A percentile compares a stretch with the other conserved stretches of the same genome.
Conservation (phyloP, 2,888 invertebrate species). For the Xanthia togata region DNA sequence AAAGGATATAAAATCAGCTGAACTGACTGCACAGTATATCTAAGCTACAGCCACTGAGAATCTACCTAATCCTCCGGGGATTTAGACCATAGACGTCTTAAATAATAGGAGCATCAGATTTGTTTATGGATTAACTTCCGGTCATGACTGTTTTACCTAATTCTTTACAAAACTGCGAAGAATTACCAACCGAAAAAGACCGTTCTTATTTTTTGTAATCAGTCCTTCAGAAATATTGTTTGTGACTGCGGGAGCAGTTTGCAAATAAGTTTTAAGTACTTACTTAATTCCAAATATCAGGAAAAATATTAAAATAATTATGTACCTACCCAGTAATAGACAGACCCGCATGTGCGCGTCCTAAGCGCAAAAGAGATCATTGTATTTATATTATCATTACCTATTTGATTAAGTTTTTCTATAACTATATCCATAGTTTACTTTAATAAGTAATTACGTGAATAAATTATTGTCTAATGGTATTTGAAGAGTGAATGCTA, state of each 20-base stretch:
- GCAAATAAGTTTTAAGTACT: background rate
- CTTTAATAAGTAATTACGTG: background rate
- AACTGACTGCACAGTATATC: background rate
- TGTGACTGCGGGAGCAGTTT: background rate
- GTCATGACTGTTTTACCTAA: background rate
- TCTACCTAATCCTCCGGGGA: background rate
- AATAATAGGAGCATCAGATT: background rate
- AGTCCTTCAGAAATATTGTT: background rate
- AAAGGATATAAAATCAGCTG: background rate
- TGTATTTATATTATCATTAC: slow-evolving; percentile 12
- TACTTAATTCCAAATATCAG: background rate
- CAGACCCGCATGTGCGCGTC: background rate
- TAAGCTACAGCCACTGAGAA: background rate
- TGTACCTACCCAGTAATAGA: background rate
- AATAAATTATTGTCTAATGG: background rate
- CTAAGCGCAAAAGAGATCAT: background rate
- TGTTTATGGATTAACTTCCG: background rate
- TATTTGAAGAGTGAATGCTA: slow-evolving; percentile 17
- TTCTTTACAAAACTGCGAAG: background rate
- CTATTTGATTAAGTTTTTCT: background rate
- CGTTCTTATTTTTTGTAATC: background rate
- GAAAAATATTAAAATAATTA: slow-evolving; percentile 3
- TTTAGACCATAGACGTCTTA: background rate
- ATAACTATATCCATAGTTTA: slow-evolving; percentile 17
- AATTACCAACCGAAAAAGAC: background rate